Base-by-base conservation (phyloP, 2,797 vertebrate genomes). In the Podarcis lilfordi region DNA sequence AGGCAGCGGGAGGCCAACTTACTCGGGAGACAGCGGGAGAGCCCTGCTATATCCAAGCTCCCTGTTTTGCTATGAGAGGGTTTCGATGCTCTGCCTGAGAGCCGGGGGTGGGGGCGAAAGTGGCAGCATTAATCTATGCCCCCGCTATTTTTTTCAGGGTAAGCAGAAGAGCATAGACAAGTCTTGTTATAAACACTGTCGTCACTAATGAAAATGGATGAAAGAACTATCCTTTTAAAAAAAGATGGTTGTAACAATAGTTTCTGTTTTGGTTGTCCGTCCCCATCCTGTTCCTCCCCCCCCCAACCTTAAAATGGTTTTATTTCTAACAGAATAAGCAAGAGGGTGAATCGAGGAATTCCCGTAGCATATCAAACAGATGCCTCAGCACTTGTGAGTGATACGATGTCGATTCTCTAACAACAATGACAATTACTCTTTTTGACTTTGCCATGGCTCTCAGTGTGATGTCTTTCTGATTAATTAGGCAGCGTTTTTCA, bases 401-500 rank as follows among this genome's bases (percentile, higher is more conserved):
- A 72, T 0, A 1, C 2, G 61, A 64, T 2, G 0, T 7, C 11
- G 4, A 3, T 92, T 87, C 68, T 59, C 21, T 35, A 66, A 29
- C 71, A 92, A 80, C 8, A 76, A 1, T 0, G 7, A 23, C 82
- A 87, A 27, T 87, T 77, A 55, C 19, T 90, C 78, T 83, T 59
- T 45, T 91, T 91, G 86, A 27, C 82, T 95, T 19, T 32, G 6
- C 86, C 61, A 45, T 50, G 75, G 23, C 37, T 82, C 61, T 80
- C 10, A 23, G 27, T 45, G 71, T n/a, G 50, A 84, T 68, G 17
- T 37, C 59, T 19, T 92, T 92, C 76, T 90, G 64, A 91, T 91
- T 92, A 91, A 93, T 93, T 94, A 91, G 69, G 45, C 45, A 75
- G 32, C 68, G 1, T 37, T 94, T 91, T 89, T 90, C 89, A 92